These are phyloP conservation scores for Amphipyra tragopoginis DNA, from an alignment of 2,888 invertebrate species.

Conservation along the genomic window DNA sequence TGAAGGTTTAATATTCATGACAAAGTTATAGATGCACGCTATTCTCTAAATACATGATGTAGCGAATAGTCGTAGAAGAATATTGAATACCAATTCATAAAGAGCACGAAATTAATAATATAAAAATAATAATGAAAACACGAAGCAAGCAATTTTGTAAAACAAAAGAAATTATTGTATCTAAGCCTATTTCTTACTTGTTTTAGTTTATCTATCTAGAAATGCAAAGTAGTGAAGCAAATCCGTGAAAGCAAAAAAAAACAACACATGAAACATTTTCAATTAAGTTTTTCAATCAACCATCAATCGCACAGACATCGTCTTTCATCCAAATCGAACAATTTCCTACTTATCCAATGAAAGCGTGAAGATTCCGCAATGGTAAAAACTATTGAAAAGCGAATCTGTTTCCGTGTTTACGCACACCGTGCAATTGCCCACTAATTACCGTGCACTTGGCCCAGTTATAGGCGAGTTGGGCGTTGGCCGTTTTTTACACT, in stretches of 20 bases:
- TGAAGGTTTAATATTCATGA: constrained; percentile 17
- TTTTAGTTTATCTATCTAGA: too few species aligned
- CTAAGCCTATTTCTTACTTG: too few species aligned
- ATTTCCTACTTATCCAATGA: constrained; percentile 58
- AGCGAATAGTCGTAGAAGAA: too few species aligned
- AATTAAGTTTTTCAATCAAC: constrained; percentile 26
- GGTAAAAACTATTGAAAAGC: constrained; percentile 56
- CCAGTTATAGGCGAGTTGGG: constrained; percentile 60
- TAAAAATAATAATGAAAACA: too few species aligned
- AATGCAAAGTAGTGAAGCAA: constrained; percentile 5
- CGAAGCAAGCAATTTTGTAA: too few species aligned
- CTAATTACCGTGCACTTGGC: constrained; percentile 69
- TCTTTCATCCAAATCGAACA: constrained; percentile 43
- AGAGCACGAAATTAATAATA: too few species aligned
- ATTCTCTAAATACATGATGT: not conserved
- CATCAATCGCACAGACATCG: constrained; percentile 33
- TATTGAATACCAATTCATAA: too few species aligned
- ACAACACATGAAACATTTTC: not conserved
- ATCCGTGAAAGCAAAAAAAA: constrained; percentile 14
- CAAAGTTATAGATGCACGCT: constrained; percentile 9
- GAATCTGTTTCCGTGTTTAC: constrained; percentile 59
- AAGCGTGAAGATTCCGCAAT: constrained; percentile 62
- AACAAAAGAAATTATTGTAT: too few species aligned
- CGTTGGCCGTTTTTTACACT: constrained; percentile 74
- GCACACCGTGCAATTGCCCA: constrained; percentile 46